Evolutionary conservation across 2,888 invertebrate genomes (phyloP), one percentile per base, ranked within the genome.

Genomic region (Norana najaformis): DNA sequence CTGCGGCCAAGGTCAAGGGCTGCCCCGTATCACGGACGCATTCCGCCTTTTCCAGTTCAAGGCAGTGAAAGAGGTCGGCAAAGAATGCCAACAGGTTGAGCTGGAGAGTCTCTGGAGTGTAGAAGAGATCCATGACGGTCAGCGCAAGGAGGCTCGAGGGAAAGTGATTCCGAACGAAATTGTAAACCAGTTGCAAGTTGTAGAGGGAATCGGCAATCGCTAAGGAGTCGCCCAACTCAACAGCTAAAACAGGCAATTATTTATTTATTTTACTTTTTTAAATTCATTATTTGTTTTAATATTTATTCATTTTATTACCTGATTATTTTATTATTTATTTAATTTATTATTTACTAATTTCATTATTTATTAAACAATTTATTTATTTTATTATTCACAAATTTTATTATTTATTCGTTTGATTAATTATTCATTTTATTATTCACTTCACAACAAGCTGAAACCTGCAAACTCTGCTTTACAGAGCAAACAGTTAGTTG

Each of bases 181-280:
- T 88, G 36, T 38, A 88, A 1, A 38, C n/a, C 83, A 90, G 47
- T 34, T 89, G 89, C 8, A 90, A 36, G n/a, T 90, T 90, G 89
- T 89, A 83, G 23, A 90, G 90, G 37, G 83, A 88, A 89, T 90
- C 90, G 14, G 90, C 90, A 35, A 90, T 90, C 38, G 89, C 90
- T 30, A 88, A 18, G n/a, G 38, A n/a, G 23, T 90, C 90, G 18
- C 82, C 47, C 41, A 90, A 41, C 35, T 37, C 89, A 41, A 90
- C 83, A 16, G 89, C 90, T 90, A 89, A 34, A 69, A 36, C 23
- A 88, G n/a, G 13, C 35, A 89, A 89, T 69, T 69, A 11, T n/a
- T 69, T n/a, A n/a, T 30, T n/a, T 16, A n/a, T n/a, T 69, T n/a
- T 3, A 53, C 6, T 53, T 53, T 3, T 53, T 53, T 3, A n/a